Percentiles rank a stretch among this genome's conserved stretches.
Evolutionary conservation across 2,797 vertebrate species (phyloP).

Genomic region (Gadopsis bispinosus): DNA sequence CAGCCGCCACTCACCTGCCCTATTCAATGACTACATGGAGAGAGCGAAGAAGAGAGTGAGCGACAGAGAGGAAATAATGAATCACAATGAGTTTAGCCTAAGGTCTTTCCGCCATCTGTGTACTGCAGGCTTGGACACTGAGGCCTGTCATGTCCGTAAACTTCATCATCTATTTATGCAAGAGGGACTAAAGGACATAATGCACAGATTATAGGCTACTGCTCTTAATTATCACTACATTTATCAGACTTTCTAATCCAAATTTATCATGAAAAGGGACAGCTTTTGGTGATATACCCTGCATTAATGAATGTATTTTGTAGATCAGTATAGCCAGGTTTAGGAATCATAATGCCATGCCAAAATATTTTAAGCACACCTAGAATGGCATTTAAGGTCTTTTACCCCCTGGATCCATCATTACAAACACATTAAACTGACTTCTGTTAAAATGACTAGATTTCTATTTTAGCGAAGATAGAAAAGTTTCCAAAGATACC

Average conservation of each 20-base stretch:
- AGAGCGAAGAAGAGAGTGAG: constrained; percentile 44
- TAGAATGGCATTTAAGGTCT: background rate
- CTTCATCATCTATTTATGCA: background rate
- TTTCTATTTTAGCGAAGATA: background rate
- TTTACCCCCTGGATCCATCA: background rate
- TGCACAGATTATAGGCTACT: background rate
- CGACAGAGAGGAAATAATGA: constrained; percentile 52
- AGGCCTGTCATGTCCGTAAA: constrained; percentile 1
- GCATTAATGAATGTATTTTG: background rate
- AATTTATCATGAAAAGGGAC: background rate
- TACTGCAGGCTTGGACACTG: constrained; percentile 2
- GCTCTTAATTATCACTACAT: background rate
- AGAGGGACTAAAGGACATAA: background rate
- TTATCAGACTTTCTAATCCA: background rate
- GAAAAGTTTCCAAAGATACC: background rate
- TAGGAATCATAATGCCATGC: background rate
- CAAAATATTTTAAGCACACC: background rate
- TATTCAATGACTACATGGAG: constrained; percentile 41
- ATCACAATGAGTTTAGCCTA: constrained; percentile 51
- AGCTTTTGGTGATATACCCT: background rate
- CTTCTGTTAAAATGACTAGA: background rate
- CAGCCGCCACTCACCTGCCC: constrained; percentile 65
- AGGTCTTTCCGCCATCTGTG: constrained; percentile 28
- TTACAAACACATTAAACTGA: background rate
- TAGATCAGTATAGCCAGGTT: background rate